Percentiles rank a stretch among this genome's conserved stretches.
Conservation (phyloP, 2,888 invertebrate species). For the Sarcophaga subvicina region DNA sequence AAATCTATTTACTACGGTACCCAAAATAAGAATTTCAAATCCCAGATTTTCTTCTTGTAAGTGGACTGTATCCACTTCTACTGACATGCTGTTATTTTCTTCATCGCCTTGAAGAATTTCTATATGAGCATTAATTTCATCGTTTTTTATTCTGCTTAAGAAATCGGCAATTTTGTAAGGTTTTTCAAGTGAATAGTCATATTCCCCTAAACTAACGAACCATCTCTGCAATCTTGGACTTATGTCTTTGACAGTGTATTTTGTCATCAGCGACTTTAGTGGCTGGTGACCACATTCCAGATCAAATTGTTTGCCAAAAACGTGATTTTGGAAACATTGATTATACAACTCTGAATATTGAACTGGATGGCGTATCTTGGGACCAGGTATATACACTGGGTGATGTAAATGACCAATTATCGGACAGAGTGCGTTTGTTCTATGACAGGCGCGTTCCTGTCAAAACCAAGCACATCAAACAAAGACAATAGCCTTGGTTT, state of each 20-base stretch:
- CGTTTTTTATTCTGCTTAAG: conserved; percentile 18
- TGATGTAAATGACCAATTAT: too few species aligned
- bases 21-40: conserved; percentile 6
- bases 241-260: conserved; percentile 20
- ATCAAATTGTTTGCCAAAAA: too few species aligned
- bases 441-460: too few species aligned
- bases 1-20: conserved; percentile 11
- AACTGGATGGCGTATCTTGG: too few species aligned
- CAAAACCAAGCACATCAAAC: too few species aligned
- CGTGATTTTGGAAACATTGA: too few species aligned
- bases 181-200: conserved; percentile 20
- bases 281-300: too few species aligned
- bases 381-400: too few species aligned
- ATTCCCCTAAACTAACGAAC: conserved; percentile 10
- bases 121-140: conserved; percentile 17
- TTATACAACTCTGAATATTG: too few species aligned
- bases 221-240: conserved; percentile 28
- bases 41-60: conserved; percentile 23
- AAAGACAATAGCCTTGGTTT: too few species aligned
- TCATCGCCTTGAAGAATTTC: not conserved
- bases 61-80: conserved; percentile 6
- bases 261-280: too few species aligned
- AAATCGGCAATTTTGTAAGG: conserved; percentile 25
- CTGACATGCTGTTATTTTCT: conserved; percentile 24
- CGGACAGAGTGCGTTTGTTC: too few species aligned